These are phyloP conservation scores for Spilarctia lutea DNA, from an alignment of 2,888 invertebrate genomes.

Conservation along the genomic window DNA sequence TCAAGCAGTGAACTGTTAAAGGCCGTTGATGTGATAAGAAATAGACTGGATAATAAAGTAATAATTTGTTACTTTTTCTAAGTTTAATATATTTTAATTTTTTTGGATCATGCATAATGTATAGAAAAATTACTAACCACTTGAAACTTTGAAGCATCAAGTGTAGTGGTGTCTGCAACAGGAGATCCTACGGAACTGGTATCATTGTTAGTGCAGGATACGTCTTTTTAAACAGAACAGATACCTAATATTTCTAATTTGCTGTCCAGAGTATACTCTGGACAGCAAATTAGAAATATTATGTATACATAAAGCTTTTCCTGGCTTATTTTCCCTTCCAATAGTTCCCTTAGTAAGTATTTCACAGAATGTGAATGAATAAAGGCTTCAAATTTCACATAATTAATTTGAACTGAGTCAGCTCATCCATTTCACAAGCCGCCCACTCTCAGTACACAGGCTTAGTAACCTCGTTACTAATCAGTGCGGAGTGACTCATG, in stretches of 20 bases:
- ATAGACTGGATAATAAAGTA: too few relatives aligned
- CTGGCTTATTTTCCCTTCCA: neutral
- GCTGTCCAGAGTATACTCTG: too few relatives aligned
- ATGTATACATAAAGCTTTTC: neutral
- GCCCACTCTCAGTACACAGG: constrained; percentile 39
- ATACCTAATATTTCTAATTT: neutral
- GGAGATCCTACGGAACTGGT: too few relatives aligned
- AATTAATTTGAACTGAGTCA: constrained; percentile 51
- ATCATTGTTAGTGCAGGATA: neutral
- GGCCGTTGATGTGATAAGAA: too few relatives aligned
- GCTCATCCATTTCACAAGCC: constrained; percentile 51
- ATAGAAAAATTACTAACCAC: neutral
- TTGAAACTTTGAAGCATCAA: neutral
- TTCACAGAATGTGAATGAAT: neutral
- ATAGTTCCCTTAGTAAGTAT: neutral
- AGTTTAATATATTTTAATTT: too few relatives aligned
- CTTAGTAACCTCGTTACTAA: constrained; percentile 45
- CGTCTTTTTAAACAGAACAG: neutral
- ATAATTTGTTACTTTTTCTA: too few relatives aligned
- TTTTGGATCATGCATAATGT: too few relatives aligned
- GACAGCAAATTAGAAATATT: too few relatives aligned
- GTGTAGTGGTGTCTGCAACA: neutral
- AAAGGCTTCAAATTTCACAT: constrained; percentile 26
- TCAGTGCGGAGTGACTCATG: constrained; percentile 41
- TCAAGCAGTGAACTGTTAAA: too few relatives aligned